phyloP scores from a whole-genome alignment of 2,797 vertebrate species.

The Mionectes olivaceus region DNA sequence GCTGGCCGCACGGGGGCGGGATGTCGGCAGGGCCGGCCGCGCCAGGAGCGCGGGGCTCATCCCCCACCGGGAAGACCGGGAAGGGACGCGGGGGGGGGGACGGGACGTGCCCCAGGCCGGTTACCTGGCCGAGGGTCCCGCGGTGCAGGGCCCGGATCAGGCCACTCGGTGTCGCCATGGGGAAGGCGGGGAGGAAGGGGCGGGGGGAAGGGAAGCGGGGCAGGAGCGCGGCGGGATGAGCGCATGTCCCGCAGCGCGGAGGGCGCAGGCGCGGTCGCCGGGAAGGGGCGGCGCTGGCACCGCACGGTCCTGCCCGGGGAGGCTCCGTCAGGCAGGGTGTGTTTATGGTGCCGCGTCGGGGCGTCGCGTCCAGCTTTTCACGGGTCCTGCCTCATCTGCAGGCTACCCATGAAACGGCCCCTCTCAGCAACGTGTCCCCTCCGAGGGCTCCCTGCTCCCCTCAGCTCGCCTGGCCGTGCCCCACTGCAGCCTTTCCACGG shows the following conservation, averaged over 20 bases:
- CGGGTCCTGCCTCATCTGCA: accelerated
- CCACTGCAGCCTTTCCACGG: accelerated
- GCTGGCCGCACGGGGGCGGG: not conserved
- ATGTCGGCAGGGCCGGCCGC: accelerated
- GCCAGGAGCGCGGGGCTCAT: not conserved
- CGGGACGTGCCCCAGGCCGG: not conserved
- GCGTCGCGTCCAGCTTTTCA: accelerated
- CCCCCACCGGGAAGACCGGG: no score
- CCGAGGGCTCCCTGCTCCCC: accelerated
- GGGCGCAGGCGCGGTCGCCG: not conserved
- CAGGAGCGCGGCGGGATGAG: accelerated
- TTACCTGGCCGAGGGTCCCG: conserved; percentile 52
- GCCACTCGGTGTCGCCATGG: conserved; percentile 45
- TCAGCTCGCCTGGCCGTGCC: accelerated
- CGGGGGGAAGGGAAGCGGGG: accelerated
- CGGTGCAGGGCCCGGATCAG: conserved; percentile 45
- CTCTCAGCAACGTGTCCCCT: accelerated
- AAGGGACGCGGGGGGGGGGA: no score
- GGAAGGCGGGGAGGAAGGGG: not conserved
- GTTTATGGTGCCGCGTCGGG: accelerated
- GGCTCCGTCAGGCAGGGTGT: accelerated
- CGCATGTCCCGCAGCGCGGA: not conserved
- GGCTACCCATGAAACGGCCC: accelerated
- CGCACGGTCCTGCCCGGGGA: accelerated
- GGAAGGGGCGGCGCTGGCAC: not conserved